Evolutionary conservation across 2,797 vertebrate species (phyloP).

Genomic region (Sus cebifrons): DNA sequence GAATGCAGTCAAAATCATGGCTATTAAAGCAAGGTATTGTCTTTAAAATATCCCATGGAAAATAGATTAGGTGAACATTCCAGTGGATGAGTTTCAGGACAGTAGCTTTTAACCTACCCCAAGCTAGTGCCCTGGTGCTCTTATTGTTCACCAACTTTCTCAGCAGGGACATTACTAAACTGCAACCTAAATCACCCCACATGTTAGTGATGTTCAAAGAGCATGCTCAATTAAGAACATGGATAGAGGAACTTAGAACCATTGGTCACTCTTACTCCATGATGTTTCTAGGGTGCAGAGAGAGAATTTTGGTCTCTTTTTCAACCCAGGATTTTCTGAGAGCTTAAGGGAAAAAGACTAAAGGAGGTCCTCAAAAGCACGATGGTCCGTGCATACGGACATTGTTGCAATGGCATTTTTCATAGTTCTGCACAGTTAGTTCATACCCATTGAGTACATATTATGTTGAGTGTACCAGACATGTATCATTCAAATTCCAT

Average conservation of each 20-base stretch:
- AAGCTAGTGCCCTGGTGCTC: background rate
- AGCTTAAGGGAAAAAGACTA: background rate
- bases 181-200: background rate
- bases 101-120: background rate
- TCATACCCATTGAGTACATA: background rate
- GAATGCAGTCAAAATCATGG: background rate
- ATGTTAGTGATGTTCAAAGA: background rate
- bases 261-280: background rate
- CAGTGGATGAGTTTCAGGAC: background rate
- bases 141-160: background rate
- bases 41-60: conserved; percentile 30
- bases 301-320: background rate
- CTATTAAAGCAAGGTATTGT: conserved; percentile 40
- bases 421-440: background rate
- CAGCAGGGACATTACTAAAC: background rate
- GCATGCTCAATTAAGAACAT: background rate
- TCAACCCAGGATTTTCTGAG: background rate
- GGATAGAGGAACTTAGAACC: background rate
- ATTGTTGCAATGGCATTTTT: background rate
- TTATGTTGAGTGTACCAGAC: background rate
- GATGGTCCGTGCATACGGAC: background rate
- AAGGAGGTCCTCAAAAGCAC: background rate
- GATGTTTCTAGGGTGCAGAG: background rate
- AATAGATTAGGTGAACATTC: conserved; percentile 3
- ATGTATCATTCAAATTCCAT: background rate